A percentile compares a stretch with the other conserved stretches of the same genome.
Conservation (phyloP, 2,888 invertebrate species). For the Acleris emargana region DNA sequence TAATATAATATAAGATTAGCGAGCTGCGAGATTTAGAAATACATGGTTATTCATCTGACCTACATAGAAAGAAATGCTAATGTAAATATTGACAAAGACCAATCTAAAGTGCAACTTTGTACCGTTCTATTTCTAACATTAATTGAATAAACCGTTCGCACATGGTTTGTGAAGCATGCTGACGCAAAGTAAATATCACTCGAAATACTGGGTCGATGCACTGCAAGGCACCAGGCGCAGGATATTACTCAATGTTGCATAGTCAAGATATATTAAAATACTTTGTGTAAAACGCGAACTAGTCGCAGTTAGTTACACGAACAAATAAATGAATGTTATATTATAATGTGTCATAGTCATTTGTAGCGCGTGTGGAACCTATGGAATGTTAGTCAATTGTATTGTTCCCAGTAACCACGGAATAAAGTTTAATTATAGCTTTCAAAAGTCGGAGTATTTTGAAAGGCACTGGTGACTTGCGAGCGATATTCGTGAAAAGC, state of each 20-base stretch:
- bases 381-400: background rate
- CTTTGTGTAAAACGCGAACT: conserved; percentile 23
- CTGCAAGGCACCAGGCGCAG: conserved; percentile 50
- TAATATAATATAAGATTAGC: no score
- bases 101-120: background rate
- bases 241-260: conserved; percentile 49
- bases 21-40: background rate
- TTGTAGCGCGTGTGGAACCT: no score
- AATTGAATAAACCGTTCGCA: conserved; percentile 20
- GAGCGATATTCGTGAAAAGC: conserved; percentile 41
- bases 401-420: background rate
- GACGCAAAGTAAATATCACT: conserved; percentile 46
- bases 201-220: conserved; percentile 55
- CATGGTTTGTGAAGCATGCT: conserved; percentile 27
- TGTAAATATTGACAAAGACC: background rate
- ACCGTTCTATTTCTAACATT: conserved; percentile 9
- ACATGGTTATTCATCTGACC: background rate
- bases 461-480: conserved; percentile 22
- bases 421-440: conserved; percentile 17
- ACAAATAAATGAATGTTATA: no score
- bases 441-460: conserved; percentile 8
- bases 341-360: no score
- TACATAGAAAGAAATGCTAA: background rate
- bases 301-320: background rate
- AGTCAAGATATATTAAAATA: conserved; percentile 41